phyloP scores from a whole-genome alignment of 1,140 invertebrate species.

The Pogonomyrmex barbatus region DNA sequence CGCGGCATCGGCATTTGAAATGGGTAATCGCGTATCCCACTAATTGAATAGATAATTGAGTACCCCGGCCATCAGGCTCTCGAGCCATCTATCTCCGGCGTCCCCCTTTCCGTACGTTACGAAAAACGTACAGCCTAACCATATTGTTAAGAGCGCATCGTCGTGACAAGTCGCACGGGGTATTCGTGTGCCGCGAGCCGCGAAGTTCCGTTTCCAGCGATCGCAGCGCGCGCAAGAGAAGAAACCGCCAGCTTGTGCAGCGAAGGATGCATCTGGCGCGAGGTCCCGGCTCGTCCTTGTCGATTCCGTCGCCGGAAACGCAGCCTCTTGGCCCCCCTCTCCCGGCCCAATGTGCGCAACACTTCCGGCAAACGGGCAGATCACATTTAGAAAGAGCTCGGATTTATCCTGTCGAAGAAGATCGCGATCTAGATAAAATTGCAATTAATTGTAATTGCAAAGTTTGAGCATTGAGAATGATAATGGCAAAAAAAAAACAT shows the following conservation, averaged over 20 bases:
- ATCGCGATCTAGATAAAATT: conserved; percentile 48
- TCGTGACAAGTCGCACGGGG: conserved; percentile 74
- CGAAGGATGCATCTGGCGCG: conserved; percentile 85
- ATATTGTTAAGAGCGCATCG: conserved; percentile 72
- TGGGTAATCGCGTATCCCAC: conserved; percentile 9
- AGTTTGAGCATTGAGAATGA: background rate
- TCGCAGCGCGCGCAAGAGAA: conserved; percentile 65
- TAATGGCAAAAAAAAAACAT: background rate
- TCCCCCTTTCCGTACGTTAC: conserved; percentile 69
- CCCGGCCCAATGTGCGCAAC: conserved; percentile 56
- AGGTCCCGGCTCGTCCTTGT: conserved; percentile 84
- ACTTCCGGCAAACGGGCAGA: conserved; percentile 67
- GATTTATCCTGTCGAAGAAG: conserved; percentile 58
- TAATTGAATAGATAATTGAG: conserved; percentile 35
- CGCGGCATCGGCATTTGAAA: background rate
- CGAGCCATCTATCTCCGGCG: conserved; percentile 49
- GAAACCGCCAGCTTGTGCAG: conserved; percentile 82
- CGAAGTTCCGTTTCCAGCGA: conserved; percentile 76
- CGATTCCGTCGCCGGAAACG: conserved; percentile 81
- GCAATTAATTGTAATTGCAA: conserved; percentile 18
- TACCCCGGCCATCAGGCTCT: conserved; percentile 3
- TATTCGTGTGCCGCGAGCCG: conserved; percentile 69
- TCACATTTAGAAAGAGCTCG: conserved; percentile 43
- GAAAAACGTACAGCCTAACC: conserved; percentile 62
- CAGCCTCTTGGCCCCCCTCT: conserved; percentile 71